Base-by-base conservation (phyloP, 2,797 vertebrate genomes). In the Hyperoplus immaculatus region DNA sequence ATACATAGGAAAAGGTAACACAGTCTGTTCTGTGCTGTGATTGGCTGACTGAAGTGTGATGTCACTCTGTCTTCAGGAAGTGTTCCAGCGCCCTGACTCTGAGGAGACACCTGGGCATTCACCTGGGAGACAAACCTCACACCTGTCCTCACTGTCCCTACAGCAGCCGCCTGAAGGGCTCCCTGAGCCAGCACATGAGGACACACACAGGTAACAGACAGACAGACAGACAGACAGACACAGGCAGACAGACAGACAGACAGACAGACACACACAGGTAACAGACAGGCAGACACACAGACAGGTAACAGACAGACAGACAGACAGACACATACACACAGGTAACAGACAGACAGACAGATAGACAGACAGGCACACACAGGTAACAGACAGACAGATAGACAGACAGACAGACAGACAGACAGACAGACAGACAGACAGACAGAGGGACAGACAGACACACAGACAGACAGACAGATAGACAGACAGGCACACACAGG, bases 121-220 rank as follows among this genome's bases (percentile, higher is more conserved):
- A 86, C 57, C 84, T 85, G 66, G 95, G 86, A 42, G 88, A 92
- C n/a, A 95, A 94, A 86, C 92, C 93, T 0, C 94, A 92, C 84
- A 79, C 66, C 14, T 96, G 94, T 84, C 91, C 89, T 8, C 78
- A 75, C 67, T 96, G 92, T 8, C 2, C 90, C 1, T 93, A 93
- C 59, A 74, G 92, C 83, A 94, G 91, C 77, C 85, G 91, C 11
- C 93, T 96, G 36, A 93, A 95, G 90, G 92, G 93, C 21, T 96
- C 94, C 0, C 89, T 96, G 39, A 82, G 80, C 50, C 90, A 95
- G 45, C 94, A 93, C 82, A 65, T 95, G 57, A 90, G 94, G 5
- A 88, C 93, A 4, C 91, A 94, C 75, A 92, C 94, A 85, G 93
- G 94, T 96, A 61, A 73, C 61, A 53, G 68, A 65, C 47, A 47